Conservation (phyloP, 2,113 vertebrate species). For the Gymnocephalus cernua region DNA sequence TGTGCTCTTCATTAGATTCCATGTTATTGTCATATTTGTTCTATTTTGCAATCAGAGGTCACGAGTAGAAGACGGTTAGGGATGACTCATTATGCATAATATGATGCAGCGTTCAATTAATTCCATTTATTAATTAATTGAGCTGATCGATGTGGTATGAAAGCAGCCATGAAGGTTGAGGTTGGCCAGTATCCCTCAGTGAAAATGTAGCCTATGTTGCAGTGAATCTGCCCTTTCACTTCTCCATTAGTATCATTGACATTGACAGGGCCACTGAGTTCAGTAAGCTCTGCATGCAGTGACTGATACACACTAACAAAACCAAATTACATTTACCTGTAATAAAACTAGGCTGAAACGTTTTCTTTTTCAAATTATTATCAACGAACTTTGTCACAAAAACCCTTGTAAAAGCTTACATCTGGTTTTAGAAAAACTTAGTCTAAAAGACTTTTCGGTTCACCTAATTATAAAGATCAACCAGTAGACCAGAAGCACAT, state of each 20-base stretch:
- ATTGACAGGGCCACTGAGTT: no score
- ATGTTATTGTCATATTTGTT: no score
- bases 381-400: not conserved
- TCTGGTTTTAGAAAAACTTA: not conserved
- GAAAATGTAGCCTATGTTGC: no score
- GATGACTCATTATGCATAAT: not conserved
- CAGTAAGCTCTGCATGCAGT: no score
- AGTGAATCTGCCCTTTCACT: no score
- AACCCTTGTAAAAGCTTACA: not conserved
- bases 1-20: not conserved
- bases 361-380: not conserved
- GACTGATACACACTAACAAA: no score
- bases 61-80: not conserved
- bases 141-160: not conserved
- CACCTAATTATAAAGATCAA: not conserved
- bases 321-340: not conserved
- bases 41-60: constrained; percentile 2
- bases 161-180: not conserved
- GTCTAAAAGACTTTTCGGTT: not conserved
- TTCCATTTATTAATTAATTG: not conserved
- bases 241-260: no score
- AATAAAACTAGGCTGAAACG: not conserved
- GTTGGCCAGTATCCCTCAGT: no score
- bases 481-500: not conserved
- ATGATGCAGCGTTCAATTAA: not conserved